Percentiles rank a stretch among this genome's conserved stretches.
Conservation (phyloP, 2,888 invertebrate species). For the Erpobdella octoculata region DNA sequence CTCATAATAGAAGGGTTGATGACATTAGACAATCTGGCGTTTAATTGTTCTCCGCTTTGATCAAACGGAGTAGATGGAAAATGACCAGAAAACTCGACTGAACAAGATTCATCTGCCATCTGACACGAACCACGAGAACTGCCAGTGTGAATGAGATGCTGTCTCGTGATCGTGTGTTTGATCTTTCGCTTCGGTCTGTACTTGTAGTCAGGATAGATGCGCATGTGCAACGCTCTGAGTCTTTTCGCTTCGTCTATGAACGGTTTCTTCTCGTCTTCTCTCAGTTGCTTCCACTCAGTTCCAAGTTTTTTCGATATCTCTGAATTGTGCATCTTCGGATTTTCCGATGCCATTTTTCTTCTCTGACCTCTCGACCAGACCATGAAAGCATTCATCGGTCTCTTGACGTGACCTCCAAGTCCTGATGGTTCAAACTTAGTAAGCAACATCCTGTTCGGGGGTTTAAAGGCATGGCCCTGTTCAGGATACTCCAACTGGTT, state of each 20-base stretch:
- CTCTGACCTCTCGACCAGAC: conserved; percentile 26
- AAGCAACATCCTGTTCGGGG: conserved; percentile 2
- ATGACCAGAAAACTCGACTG: not conserved
- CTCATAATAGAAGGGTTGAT: conserved; percentile 6
- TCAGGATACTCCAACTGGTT: not conserved
- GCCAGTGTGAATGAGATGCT: not conserved
- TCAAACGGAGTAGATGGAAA: not conserved
- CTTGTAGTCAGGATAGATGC: conserved; percentile 22
- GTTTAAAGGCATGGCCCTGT: not conserved
- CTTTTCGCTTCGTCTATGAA: conserved; percentile 25
- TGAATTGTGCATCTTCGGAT: conserved; percentile 25
- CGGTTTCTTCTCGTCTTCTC: conserved; percentile 14
- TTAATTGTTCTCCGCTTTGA: not conserved
- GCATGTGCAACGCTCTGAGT: conserved; percentile 10
- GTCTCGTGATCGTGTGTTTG: not conserved
- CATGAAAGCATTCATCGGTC: conserved; percentile 28
- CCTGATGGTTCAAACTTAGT: no score
- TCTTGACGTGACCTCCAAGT: conserved; percentile 4
- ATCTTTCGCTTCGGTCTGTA: conserved; percentile 17
- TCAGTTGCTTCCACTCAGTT: conserved; percentile 15
- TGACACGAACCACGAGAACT: not conserved
- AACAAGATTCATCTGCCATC: not conserved
- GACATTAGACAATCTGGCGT: no score
- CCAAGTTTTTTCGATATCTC: conserved; percentile 22
- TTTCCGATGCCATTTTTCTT: conserved; percentile 16